Percentiles rank a stretch among this genome's conserved stretches.
Evolutionary conservation across 2,113 vertebrate species (phyloP).

Genomic region (Poicephalus gulielmi): DNA sequence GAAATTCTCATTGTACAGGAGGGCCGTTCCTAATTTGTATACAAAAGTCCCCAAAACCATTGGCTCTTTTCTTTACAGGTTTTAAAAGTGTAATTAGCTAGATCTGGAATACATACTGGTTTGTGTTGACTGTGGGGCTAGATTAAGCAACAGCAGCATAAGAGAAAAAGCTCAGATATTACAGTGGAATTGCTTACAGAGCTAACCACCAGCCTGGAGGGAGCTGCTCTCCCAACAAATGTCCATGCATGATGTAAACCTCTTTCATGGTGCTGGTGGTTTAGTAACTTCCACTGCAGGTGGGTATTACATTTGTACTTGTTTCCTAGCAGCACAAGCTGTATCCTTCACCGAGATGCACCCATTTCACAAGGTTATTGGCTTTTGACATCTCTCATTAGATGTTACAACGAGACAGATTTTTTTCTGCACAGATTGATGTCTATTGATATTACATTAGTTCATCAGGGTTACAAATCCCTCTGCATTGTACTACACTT

Average conservation of each 20-base stretch:
- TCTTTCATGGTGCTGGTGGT: background rate
- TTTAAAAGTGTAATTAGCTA: background rate
- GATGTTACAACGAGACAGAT: slow-evolving; percentile 12
- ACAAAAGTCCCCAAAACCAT: background rate
- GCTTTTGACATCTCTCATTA: slow-evolving; percentile 34
- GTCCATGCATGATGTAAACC: slow-evolving; percentile 4
- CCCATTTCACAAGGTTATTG: slow-evolving; percentile 58
- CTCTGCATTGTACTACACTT: slow-evolving; percentile 31
- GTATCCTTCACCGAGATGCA: slow-evolving; percentile 44
- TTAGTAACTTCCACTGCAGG: slow-evolving; percentile 38
- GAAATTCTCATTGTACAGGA: background rate
- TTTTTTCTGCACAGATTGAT: slow-evolving; percentile 61
- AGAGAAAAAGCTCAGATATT: background rate
- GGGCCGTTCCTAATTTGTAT: background rate
- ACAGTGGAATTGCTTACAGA: background rate
- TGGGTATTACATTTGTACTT: slow-evolving; percentile 59
- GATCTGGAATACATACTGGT: background rate
- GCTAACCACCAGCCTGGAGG: background rate
- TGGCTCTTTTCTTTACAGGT: background rate
- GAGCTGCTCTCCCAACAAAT: background rate
- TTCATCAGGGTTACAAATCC: slow-evolving; percentile 59
- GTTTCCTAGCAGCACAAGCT: slow-evolving; percentile 44
- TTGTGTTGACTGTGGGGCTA: background rate
- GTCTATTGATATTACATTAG: slow-evolving; percentile 59
- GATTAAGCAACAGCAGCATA: background rate